Conservation (phyloP, 1,140 invertebrate genomes). For the Temnothorax longispinosus region DNA sequence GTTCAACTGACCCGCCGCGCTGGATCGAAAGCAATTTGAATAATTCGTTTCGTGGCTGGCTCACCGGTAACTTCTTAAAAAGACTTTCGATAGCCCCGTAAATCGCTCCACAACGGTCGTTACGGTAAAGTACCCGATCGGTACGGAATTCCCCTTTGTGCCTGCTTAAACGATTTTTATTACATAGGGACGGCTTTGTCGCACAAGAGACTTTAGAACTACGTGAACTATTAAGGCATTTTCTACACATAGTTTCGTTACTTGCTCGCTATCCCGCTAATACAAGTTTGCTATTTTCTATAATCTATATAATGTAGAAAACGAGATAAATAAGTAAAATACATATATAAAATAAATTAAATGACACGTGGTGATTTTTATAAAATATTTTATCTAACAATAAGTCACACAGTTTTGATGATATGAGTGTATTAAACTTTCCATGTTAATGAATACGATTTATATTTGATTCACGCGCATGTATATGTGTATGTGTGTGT, state of each 20-base stretch:
- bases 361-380: background rate
- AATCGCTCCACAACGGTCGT: slow-evolving; percentile 17
- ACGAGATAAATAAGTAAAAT: background rate
- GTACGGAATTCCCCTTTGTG: slow-evolving; percentile 16
- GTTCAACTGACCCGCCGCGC: background rate
- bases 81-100: slow-evolving; percentile 43
- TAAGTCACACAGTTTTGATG: too few species aligned
- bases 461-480: too few species aligned
- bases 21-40: slow-evolving; percentile 51
- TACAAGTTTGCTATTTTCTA: background rate
- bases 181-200: slow-evolving; percentile 9
- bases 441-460: too few species aligned
- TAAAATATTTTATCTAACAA: background rate
- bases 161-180: slow-evolving; percentile 39
- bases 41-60: slow-evolving; percentile 35
- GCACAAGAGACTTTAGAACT: background rate
- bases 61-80: slow-evolving; percentile 51
- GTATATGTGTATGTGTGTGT: too few species aligned
- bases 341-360: background rate
- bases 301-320: background rate
- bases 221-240: background rate
- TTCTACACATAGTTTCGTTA: background rate
- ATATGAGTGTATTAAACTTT: too few species aligned
- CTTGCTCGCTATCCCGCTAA: background rate
- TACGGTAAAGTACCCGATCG: slow-evolving; percentile 37